Base-by-base conservation (phyloP, 2,888 invertebrate genomes). In the Prenolepis imparis region DNA sequence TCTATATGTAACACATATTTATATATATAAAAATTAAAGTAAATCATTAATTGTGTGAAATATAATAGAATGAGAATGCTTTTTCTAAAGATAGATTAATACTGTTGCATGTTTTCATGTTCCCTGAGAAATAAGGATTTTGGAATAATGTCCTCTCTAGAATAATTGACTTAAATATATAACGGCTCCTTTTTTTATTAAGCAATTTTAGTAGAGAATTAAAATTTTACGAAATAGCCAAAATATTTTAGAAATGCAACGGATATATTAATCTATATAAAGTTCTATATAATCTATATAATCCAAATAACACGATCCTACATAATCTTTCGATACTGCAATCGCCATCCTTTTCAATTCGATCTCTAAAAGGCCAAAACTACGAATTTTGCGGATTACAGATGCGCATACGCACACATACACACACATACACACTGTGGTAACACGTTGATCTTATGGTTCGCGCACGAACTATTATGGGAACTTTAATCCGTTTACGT, bases 401-500 rank as follows among this genome's bases (percentile, higher is more conserved):
- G 5, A 48, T 1, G 6, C 4, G 4, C 44, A 15, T 3, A 44
- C 18, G 18, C 18, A 18, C 18, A 18, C 11, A 2, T 1, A 52
- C 2, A n/a, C n/a, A 48, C 8, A 48, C 48, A 44, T 4, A 8
- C 2, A 52, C n/a, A 28, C 6, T 5, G 77, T 28, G 21, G 68
- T 68, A 78, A 78, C 77, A 78, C 77, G 57, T 78, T 70, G 78
- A 70, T 80, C 78, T 80, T 80, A 80, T 18, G 57, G 41, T 57
- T 21, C 32, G 44, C 32, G 36, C 44, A 44, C 41, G 70, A 59
- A 48, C 78, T 70, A 78, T 78, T 78, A 70, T 44, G 36, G 59
- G 72, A 64, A 70, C 78, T 70, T 70, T 70, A 80, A 80, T 70
- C 70, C 78, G 70, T 80, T 80, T 80, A 80, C 78, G 78, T 59